A percentile compares a stretch with the other conserved stretches of the same genome.
Evolutionary conservation across 2,888 invertebrate genomes (phyloP).

Genomic region (Uropetala carovei): DNA sequence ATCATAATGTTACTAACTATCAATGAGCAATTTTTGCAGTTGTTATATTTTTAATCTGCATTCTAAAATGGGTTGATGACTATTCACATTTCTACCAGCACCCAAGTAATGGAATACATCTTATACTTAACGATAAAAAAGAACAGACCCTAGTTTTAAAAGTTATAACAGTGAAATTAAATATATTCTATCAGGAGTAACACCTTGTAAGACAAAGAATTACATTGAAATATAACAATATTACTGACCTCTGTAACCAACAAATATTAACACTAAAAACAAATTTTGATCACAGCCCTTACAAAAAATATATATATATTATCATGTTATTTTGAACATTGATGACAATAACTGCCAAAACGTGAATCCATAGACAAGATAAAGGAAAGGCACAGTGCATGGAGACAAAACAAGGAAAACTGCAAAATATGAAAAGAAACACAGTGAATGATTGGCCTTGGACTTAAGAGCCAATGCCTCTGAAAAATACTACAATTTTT

Average conservation of each 20-base stretch:
- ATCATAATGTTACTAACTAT: neutral
- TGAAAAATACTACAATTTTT: neutral
- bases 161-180: no score
- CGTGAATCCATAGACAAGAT: neutral
- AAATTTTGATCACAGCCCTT: neutral
- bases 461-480: neutral
- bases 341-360: constrained; percentile 7
- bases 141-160: neutral
- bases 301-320: constrained; percentile 12
- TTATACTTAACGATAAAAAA: neutral
- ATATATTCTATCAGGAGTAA: neutral
- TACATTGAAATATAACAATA: neutral
- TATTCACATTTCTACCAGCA: constrained; percentile 13
- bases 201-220: neutral
- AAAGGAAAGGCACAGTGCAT: constrained; percentile 7
- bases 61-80: neutral
- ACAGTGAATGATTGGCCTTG: neutral
- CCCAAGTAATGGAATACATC: neutral
- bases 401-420: neutral
- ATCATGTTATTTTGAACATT: constrained; percentile 20
- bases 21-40: constrained; percentile 15
- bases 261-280: neutral
- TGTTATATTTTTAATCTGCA: neutral
- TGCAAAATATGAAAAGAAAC: neutral
- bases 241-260: neutral